Evolutionary conservation across 2,113 vertebrate genomes (phyloP).

Genomic region (Cricetomys ansorgei): DNA sequence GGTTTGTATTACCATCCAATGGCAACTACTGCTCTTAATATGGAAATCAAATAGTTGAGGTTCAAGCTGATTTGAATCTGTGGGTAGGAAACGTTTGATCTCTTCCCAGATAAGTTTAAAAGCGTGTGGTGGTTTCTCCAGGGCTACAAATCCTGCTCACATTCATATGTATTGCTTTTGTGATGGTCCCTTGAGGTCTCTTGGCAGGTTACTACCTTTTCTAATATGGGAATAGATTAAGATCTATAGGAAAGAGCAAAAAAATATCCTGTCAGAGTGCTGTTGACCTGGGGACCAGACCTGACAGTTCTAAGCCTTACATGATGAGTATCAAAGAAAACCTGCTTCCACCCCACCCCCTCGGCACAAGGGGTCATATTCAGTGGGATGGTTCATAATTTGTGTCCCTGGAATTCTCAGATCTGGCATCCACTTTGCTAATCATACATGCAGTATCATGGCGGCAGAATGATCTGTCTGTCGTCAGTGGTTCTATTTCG

Average conservation of each 20-base stretch:
- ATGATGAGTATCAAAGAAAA: conserved; percentile 47
- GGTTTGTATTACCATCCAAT: conserved; percentile 83
- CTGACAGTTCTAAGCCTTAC: conserved; percentile 60
- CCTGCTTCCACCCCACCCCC: conserved; percentile 49
- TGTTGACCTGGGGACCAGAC: conserved; percentile 49
- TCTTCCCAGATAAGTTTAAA: conserved; percentile 75
- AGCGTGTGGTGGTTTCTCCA: conserved; percentile 68
- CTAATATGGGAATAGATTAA: conserved; percentile 46
- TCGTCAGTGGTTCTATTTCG: not conserved
- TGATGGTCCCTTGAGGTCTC: conserved; percentile 45
- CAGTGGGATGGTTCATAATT: conserved; percentile 49
- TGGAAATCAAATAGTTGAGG: conserved; percentile 79
- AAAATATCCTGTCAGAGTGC: conserved; percentile 44
- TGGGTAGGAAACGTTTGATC: conserved; percentile 80
- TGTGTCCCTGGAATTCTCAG: conserved; percentile 55
- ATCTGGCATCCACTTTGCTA: not conserved
- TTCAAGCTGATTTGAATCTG: conserved; percentile 80
- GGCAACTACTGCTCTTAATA: conserved; percentile 81
- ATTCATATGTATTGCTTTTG: conserved; percentile 42
- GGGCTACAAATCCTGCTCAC: conserved; percentile 37
- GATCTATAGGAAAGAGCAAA: conserved; percentile 39
- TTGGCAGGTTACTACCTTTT: conserved; percentile 69
- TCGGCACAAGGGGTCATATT: conserved; percentile 30
- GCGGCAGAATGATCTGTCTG: not conserved
- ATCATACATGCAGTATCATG: not conserved